These are phyloP conservation scores for Catharus ustulatus DNA, from an alignment of 2,797 vertebrate species.

Conservation along the genomic window DNA sequence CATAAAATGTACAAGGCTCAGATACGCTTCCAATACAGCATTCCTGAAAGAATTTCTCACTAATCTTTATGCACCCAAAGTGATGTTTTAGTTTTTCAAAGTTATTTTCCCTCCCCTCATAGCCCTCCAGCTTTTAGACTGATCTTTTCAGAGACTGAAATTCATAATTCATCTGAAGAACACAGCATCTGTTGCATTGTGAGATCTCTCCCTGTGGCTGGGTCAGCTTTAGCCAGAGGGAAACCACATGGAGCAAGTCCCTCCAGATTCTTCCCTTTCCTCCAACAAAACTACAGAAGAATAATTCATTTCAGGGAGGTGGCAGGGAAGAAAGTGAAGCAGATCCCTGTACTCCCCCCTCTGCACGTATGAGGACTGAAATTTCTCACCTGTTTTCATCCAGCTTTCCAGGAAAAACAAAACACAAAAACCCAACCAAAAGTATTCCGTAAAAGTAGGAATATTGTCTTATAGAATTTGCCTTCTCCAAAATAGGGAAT, in stretches of 20 bases:
- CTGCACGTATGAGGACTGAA: background rate
- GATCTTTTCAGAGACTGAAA: background rate
- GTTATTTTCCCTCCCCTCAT: background rate
- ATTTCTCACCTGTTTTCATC: background rate
- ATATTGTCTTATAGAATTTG: background rate
- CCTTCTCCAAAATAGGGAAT: background rate
- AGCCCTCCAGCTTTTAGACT: background rate
- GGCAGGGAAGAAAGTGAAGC: background rate
- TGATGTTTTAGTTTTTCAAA: background rate
- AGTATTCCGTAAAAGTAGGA: background rate
- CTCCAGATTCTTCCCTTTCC: background rate
- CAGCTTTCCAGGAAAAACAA: background rate
- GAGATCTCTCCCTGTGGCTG: background rate
- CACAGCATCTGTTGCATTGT: background rate
- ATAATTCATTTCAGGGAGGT: background rate
- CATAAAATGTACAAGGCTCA: background rate
- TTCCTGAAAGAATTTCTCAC: background rate
- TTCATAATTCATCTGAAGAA: constrained; percentile 10
- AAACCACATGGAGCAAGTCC: background rate
- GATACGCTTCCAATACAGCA: background rate
- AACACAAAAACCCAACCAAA: background rate
- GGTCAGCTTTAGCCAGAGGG: background rate
- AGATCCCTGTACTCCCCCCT: background rate
- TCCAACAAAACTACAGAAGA: background rate
- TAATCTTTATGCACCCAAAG: background rate